Evolutionary conservation across 1,140 invertebrate species (phyloP), one percentile per base, ranked within the genome.

Genomic region (Agrilus planipennis): DNA sequence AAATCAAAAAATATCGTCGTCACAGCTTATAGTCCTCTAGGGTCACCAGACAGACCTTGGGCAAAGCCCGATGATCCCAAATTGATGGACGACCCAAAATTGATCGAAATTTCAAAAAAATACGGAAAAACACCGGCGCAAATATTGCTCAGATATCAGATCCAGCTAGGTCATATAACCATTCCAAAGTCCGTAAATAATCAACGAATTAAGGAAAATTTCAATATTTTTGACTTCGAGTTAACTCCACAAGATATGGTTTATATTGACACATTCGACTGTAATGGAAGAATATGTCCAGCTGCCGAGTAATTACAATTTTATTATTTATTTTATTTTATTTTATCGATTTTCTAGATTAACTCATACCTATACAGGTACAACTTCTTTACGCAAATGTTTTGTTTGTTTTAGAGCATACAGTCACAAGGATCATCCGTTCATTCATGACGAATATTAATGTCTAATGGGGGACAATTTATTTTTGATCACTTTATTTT

Each of bases 11-110:
- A 70, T 7, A 79, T 94, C 16, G 59, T 65, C 2, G 57, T 94
- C 1, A 87, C 77, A 0, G 87, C 82, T 9, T 95, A 86, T 63
- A 79, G 81, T 47, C 83, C 86, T 0, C 65, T 95, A 3, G 89
- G 85, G 7, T 77, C 77, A 6, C 53, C 71, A 42, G 68, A 71
- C 34, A 55, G 71, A 63, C 78, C 79, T 11, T 80, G 77, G 75
- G 78, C 79, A 1, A 78, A 77, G 47, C 67, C 64, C 23, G 54
- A 55, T 11, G 65, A 67, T 41, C 39, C 66, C 54, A 61, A 63
- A 15, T 48, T 81, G 42, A 69, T 80, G 2, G 80, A 89, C 35
- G 76, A 79, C 36, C 68, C 68, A 0, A 67, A 67, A 53, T 50
- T 75, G 7, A 70, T 72, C 46, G 50, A 55, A 11, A 69, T 85